Evolutionary conservation across 2,797 vertebrate species (phyloP).

Genomic region (Balearica regulorum): DNA sequence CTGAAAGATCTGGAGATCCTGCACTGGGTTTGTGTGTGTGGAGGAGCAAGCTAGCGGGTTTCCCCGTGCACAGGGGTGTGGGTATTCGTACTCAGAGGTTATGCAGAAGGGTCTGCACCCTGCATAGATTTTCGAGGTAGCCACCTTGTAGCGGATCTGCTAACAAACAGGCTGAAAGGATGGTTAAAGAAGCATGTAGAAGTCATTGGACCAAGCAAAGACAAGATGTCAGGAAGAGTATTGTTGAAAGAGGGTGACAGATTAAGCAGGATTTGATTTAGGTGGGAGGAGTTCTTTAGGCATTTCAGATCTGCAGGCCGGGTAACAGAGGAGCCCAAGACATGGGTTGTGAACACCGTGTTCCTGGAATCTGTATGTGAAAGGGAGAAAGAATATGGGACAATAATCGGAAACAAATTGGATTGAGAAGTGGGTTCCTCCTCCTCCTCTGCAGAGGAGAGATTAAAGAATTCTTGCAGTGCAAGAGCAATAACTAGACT

Average conservation of each 20-base stretch:
- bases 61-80: fast-evolving
- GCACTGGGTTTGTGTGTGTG: not conserved
- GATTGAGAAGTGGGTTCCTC: not conserved
- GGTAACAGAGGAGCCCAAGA: not conserved
- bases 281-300: not conserved
- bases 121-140: not conserved
- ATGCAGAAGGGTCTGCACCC: not conserved
- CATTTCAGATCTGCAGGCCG: not conserved
- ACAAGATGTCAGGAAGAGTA: not conserved
- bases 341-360: not conserved
- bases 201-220: not conserved
- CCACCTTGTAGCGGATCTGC: not conserved
- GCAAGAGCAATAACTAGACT: not conserved
- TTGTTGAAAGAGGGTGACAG: not conserved
- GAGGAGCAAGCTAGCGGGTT: not conserved
- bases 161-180: not conserved
- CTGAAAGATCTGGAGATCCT: not conserved
- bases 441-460: not conserved
- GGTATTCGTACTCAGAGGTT: not conserved
- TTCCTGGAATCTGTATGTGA: not conserved
- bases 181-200: not conserved
- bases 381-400: not conserved
- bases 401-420: not conserved
- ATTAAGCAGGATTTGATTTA: not conserved
- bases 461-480: not conserved